Evolutionary conservation across 1,140 invertebrate species (phyloP), one percentile per base, ranked within the genome.

Genomic region (Camponotus pennsylvanicus): DNA sequence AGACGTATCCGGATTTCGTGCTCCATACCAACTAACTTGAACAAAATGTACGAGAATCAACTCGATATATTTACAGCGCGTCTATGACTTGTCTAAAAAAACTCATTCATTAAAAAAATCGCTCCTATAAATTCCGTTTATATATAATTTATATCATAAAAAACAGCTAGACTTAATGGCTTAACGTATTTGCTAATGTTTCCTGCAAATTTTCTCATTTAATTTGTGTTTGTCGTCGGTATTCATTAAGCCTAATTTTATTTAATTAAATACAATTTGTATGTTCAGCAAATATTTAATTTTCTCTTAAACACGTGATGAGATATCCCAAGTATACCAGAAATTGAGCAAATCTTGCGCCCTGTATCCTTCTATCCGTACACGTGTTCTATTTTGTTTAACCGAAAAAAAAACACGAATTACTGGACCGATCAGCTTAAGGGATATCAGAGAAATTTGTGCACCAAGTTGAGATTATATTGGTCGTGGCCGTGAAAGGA

Each of bases 11-110:
- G 73, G 69, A 66, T 83, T 63, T 70, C 37, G 11, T 52, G 88
- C 89, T 90, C 78, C 85, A 85, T 89, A 77, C 73, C 77, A 90
- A 84, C 79, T 85, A 89, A 84, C 85, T 76, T 21, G 84, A 59
- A 89, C 78, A 83, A 83, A 5, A 13, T 73, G 69, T 83, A 83
- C 40, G 55, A 73, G n/a, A 27, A 27, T 73, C 40, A 61, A 83
- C 55, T 83, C 55, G 34, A 75, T 75, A 82, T 71, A 83, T 83
- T 73, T 83, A 83, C 9, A 61, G 32, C 42, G 40, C 4, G 69
- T 3, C 69, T 49, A 61, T 55, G 18, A 82, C n/a, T 5, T 61
- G 18, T 71, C 21, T 45, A 18, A 32, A 21, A 83, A 83, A 27
- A 27, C 27, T 83, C 27, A 82, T 83, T 83, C 57, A 4, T 8